These are phyloP conservation scores for Neopipo cinnamomea DNA, from an alignment of 2,113 vertebrate genomes.

Conservation along the genomic window DNA sequence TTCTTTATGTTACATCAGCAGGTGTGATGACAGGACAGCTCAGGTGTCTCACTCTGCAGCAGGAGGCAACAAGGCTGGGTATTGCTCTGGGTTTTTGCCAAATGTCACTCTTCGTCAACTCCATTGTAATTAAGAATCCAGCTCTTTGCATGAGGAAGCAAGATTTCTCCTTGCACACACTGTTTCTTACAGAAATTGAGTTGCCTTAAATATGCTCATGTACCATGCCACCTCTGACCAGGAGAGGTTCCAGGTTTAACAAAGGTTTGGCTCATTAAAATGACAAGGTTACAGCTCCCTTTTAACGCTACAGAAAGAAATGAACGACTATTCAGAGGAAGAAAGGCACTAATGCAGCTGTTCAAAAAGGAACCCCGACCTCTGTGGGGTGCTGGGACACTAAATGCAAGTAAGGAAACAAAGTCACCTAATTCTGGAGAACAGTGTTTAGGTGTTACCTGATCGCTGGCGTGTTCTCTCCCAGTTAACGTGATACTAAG, in stretches of 20 bases:
- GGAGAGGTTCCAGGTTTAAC: not conserved
- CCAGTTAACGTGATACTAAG: not conserved
- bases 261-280: constrained; percentile 4
- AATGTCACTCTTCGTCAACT: not conserved
- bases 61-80: not conserved
- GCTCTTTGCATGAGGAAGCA: not conserved
- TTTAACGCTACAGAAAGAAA: not conserved
- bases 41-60: not conserved
- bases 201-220: not conserved
- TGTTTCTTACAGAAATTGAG: not conserved
- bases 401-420: constrained; percentile 20
- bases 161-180: not conserved
- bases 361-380: not conserved
- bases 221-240: not conserved
- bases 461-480: not conserved
- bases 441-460: not conserved
- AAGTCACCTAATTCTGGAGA: constrained; percentile 14
- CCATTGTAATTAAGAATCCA: not conserved
- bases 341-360: not conserved
- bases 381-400: not conserved
- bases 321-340: not conserved
- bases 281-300: not conserved
- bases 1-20: not conserved
- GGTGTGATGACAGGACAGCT: not conserved
- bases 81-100: not conserved